phyloP scores from a whole-genome alignment of 2,888 invertebrate genomes.

The Carpatolechia fugitivella region DNA sequence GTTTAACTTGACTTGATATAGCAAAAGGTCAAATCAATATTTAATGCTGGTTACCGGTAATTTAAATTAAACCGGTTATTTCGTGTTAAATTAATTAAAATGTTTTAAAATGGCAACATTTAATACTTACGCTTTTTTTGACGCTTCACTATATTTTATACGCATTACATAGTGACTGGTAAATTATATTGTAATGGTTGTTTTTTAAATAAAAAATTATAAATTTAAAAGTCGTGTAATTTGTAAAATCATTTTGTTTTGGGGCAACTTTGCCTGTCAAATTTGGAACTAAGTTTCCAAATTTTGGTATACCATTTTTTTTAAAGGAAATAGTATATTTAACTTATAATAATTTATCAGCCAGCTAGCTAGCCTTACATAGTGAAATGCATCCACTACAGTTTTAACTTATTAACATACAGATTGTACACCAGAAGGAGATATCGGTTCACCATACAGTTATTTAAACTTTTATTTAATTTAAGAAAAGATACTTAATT shows the following conservation, averaged over 20 bases:
- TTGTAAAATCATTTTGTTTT: too few relatives aligned
- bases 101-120: slow-evolving; percentile 14
- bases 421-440: slow-evolving; percentile 38
- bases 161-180: slow-evolving; percentile 3
- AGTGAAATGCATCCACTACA: slow-evolving; percentile 52
- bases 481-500: too few relatives aligned
- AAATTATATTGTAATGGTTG: slow-evolving; percentile 3
- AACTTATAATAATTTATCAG: slow-evolving; percentile 1
- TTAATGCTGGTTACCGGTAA: background rate
- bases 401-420: slow-evolving; percentile 45
- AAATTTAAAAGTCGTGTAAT: too few relatives aligned
- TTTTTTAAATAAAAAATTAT: background rate
- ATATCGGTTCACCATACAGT: slow-evolving; percentile 22
- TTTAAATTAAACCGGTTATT: background rate
- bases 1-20: too few relatives aligned
- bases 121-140: slow-evolving; percentile 24
- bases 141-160: slow-evolving; percentile 32
- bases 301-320: too few relatives aligned
- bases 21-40: too few relatives aligned
- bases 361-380: slow-evolving; percentile 34
- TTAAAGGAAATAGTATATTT: too few relatives aligned
- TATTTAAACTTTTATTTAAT: too few relatives aligned
- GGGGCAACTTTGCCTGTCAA: too few relatives aligned
- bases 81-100: too few relatives aligned
- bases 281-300: too few relatives aligned